Evolutionary conservation across 2,113 vertebrate genomes (phyloP).

Genomic region (Merops nubicus): DNA sequence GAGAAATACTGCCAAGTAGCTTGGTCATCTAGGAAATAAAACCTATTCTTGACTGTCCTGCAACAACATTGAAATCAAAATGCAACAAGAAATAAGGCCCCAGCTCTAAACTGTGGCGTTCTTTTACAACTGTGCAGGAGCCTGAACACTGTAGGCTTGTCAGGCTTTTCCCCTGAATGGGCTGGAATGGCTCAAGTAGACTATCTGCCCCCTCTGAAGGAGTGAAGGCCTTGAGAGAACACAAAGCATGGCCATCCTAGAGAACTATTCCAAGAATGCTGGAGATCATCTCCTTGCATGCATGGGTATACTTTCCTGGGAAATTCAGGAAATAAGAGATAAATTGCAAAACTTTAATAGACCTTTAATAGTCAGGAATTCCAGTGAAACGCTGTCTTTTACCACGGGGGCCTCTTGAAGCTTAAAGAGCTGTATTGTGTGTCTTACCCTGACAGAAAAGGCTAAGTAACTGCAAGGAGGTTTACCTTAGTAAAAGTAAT

Average conservation of each 20-base stretch:
- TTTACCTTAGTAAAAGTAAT: neutral
- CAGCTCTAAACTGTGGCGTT: neutral
- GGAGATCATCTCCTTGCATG: neutral
- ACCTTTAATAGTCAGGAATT: neutral
- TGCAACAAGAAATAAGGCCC: neutral
- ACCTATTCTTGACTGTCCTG: neutral
- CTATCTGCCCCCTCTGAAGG: neutral
- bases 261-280: constrained; percentile 33
- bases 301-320: neutral
- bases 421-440: neutral
- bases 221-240: neutral
- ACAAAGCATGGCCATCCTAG: neutral
- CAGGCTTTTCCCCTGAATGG: neutral
- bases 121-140: neutral
- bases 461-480: neutral
- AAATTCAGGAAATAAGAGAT: neutral
- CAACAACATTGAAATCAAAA: neutral
- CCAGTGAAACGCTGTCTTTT: neutral
- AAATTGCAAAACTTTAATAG: neutral
- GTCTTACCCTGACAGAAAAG: neutral
- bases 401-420: neutral
- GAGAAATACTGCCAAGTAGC: neutral
- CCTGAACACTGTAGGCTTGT: neutral
- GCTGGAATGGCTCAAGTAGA: neutral
- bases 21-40: neutral